Evolutionary conservation across 2,888 invertebrate genomes (phyloP).

Genomic region (Luperina testacea): DNA sequence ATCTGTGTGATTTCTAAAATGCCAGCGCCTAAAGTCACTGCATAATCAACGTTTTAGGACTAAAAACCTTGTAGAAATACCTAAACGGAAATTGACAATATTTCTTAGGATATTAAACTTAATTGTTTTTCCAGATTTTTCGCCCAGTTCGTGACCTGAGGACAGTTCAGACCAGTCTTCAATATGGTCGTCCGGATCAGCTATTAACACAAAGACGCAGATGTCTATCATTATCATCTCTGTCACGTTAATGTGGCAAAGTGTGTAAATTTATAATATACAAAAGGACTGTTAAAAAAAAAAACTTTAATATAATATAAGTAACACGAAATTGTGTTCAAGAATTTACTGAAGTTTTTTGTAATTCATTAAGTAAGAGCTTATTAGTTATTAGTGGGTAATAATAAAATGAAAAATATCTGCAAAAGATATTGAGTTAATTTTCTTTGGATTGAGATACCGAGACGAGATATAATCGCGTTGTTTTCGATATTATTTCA

Average conservation of each 20-base stretch:
- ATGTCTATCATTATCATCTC: constrained; percentile 14
- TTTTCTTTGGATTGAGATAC: neutral
- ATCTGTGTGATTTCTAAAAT: neutral
- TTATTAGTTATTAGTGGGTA: constrained; percentile 38
- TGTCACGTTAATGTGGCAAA: constrained; percentile 11
- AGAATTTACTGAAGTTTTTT: constrained; percentile 23
- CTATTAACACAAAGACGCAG: constrained; percentile 35
- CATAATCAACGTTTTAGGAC: too few relatives aligned
- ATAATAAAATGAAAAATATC: constrained; percentile 4
- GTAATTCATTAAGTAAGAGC: constrained; percentile 48
- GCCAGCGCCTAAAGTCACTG: neutral
- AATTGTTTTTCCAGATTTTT: constrained; percentile 72
- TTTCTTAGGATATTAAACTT: neutral
- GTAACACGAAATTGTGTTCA: constrained; percentile 45
- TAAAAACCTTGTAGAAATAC: neutral
- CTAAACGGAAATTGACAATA: neutral
- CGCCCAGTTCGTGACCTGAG: constrained; percentile 83
- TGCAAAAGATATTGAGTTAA: neutral
- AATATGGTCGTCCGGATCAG: constrained; percentile 76
- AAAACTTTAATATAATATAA: neutral
- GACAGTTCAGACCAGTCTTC: constrained; percentile 76
- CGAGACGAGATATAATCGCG: neutral
- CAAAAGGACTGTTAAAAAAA: constrained; percentile 24
- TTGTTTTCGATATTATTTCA: neutral
- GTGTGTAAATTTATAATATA: constrained; percentile 27